Base-by-base conservation (phyloP, 2,113 vertebrate species). In the Equus quagga region DNA sequence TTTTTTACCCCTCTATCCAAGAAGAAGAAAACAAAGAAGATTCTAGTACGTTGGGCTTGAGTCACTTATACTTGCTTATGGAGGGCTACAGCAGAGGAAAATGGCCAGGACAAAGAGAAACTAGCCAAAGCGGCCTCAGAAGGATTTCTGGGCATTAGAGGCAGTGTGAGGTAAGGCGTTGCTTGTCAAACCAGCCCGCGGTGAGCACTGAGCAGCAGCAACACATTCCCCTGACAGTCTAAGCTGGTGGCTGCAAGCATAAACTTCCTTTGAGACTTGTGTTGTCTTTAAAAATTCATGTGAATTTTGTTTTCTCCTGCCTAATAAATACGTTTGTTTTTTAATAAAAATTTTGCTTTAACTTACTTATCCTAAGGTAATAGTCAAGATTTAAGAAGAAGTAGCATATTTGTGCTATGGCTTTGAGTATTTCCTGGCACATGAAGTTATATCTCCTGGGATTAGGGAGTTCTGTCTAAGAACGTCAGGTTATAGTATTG, bases 301-400 rank as follows among this genome's bases (percentile, higher is more conserved):
- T 46, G 64, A 81, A 44, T 93, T 87, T 87, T 60, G 6, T 83
- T 88, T 78, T 67, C 44, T 92, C 11, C 44, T 92, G 64, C 54
- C 64, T 54, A 64, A 64, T 44, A 79, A 90, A 41, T 67, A 84
- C 8, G 0, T 28, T 31, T 75, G 0, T 33, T 69, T 87, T 84
- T 78, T 4, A 87, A 54, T 69, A 31, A 89, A 75, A 81, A 62
- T 41, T 21, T 69, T 8, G 69, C 36, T 72, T 96, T 64, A 58
- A 76, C 9, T 86, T 78, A 72, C 3, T 91, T 36, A 28, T 8
- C n/a, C 65, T 82, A 67, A 87, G 31, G 24, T 49, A 56, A 65
- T 80, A 64, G 13, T 79, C 33, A 79, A 93, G 44, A 58, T 54
- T 67, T 56, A 70, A 26, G 80, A 97, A 92, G n/a, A 81, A 82